Conservation (phyloP, 2,113 vertebrate species). For the Zeus faber region DNA sequence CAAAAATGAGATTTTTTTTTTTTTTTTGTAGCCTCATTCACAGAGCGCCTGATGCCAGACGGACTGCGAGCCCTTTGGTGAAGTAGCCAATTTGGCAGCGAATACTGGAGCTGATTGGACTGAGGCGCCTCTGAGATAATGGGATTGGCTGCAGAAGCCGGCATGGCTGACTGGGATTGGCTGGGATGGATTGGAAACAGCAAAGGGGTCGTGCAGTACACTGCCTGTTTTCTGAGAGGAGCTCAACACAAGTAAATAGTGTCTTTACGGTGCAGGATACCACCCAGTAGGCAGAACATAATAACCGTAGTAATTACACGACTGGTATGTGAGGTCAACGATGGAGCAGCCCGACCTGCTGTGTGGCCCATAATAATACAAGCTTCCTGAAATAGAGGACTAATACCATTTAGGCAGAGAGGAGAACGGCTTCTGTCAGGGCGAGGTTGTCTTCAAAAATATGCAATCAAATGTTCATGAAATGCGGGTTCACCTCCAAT, state of each 20-base stretch:
- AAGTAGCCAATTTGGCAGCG: conserved; percentile 7
- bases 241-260: neutral
- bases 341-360: too few relatives aligned
- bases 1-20: neutral
- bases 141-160: conserved; percentile 13
- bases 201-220: conserved; percentile 3
- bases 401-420: too few relatives aligned
- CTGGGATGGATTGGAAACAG: neutral
- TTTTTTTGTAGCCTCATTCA: neutral
- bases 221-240: neutral
- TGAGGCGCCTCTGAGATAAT: conserved; percentile 2
- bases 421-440: too few relatives aligned
- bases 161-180: conserved; percentile 3
- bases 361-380: too few relatives aligned
- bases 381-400: too few relatives aligned
- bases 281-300: too few relatives aligned
- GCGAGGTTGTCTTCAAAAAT: too few relatives aligned
- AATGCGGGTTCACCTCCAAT: conserved; percentile 20
- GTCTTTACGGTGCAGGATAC: neutral
- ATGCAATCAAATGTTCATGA: too few relatives aligned
- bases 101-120: conserved; percentile 2
- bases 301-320: too few relatives aligned
- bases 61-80: neutral
- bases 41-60: neutral
- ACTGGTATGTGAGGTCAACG: too few relatives aligned